Base-by-base conservation (phyloP, 2,797 vertebrate species). In the Erethizon dorsatum region DNA sequence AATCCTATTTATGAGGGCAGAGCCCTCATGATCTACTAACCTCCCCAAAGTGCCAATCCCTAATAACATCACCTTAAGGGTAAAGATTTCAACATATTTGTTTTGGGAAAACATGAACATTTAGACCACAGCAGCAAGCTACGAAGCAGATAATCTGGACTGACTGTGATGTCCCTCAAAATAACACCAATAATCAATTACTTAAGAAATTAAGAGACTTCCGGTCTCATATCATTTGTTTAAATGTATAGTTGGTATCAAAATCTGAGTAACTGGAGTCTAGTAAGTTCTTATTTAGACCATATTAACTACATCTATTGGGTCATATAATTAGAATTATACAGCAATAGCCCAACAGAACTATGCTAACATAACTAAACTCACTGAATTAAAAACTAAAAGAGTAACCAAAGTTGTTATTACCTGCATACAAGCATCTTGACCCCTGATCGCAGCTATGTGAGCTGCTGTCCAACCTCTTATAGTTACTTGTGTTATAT, bases 391-490 rank as follows among this genome's bases (percentile, higher is more conserved):
- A 75, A 75, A 75, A 47, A 75, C 24, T 9, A 12, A 22, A 75
- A 83, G 80, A 96, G n/a, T 75, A 83, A 65, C 65, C 17, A 63
- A 87, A 88, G 41, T 65, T 80, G 28, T 26, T 65, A 83, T 5
- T 98, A 99, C 99, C 99, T 99, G 99, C 98, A 99, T 97, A 91
- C 99, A 99, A 26, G 99, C 99, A 88, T 99, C 99, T 90, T 99
- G 99, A 22, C 99, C 99, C 33, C 97, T 98, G 96, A 99, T 98
- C 31, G 99, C 99, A 0, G 99, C 98, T 0, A 99, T 97, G 57
- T 99, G 99, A 95, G 98, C 98, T 0, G 98, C 98, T 11, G 99
- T 99, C 99, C 99, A 99, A 22, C 99, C 99, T 97, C 98, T 83
- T 0, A 10, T 45, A 0, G 99, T 98, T 22, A 96, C 93, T 0